Evolutionary conservation across 1,140 invertebrate species (phyloP), one percentile per base, ranked within the genome.

Genomic region (Conus ventricosus): DNA sequence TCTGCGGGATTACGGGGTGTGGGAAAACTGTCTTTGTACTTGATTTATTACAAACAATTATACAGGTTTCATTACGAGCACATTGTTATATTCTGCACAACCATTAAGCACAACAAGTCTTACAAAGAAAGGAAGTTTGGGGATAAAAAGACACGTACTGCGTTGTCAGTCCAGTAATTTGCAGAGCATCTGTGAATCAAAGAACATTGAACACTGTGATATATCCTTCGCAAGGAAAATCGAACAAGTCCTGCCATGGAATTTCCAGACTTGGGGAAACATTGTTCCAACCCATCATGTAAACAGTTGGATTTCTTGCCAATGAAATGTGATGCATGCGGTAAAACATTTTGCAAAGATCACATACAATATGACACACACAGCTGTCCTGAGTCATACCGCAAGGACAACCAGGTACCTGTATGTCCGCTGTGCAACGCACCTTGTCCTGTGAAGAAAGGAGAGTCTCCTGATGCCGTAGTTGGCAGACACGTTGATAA

Each of bases 281-380:
- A 99, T 94, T 99, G 98, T 95, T 97, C 96, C 25, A 97, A 97
- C 92, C 95, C 95, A 89, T 96, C 96, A 55, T 99, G 98, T 95
- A 98, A 98, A 94, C 97, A 97, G 95, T 95, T 98, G 90, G 97
- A 99, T 96, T 99, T 99, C 95, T 95, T 99, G 89, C 98, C 98
- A n/a, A 96, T 99, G 91, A 98, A 97, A 95, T 99, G 98, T 96
- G 98, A 99, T 95, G 97, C 97, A 5, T 99, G 98, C 95, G 96
- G 96, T 89, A 96, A 97, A 93, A 97, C 98, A 78, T 99, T 97
- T 95, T 99, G 97, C 94, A 96, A 96, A 76, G 97, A 98, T 88
- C 98, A 99, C 93, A 97, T 98, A 94, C 96, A 96, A 15, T 99
- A 99, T 93, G 95, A 94, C 5, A 96, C 96, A 67, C 98, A 99